Conservation (phyloP, 2,888 invertebrate genomes). For the Diachrysia chrysitis region DNA sequence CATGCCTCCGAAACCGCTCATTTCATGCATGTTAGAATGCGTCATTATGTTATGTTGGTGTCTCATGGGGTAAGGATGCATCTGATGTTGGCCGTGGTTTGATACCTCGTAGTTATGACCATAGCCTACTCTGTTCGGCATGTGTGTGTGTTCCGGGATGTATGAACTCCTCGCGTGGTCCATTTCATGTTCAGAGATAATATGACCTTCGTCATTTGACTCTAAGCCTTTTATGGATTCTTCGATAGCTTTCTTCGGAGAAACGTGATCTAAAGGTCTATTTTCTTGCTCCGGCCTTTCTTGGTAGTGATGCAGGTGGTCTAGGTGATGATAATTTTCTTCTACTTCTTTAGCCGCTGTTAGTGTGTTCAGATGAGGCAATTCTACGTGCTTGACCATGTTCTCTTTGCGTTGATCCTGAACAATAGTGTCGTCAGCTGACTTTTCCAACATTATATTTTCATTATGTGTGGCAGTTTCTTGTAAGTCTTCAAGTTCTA, state of each 20-base stretch:
- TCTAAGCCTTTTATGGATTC: conserved; percentile 38
- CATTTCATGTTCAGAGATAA: conserved; percentile 26
- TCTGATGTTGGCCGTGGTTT: conserved; percentile 29
- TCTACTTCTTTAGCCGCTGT: conserved; percentile 51
- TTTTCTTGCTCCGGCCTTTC: conserved; percentile 48
- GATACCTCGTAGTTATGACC: conserved; percentile 36
- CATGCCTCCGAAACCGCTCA: conserved; percentile 63
- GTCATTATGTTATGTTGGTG: conserved; percentile 48
- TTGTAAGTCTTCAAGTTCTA: conserved; percentile 22
- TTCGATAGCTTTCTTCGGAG: conserved; percentile 53
- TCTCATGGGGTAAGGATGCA: conserved; percentile 28
- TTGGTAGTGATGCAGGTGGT: conserved; percentile 29
- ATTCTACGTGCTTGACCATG: conserved; percentile 20
- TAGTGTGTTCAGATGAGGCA: conserved; percentile 9
- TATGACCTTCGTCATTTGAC: conserved; percentile 13
- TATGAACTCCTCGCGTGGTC: conserved; percentile 40
- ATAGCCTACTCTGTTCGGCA: conserved; percentile 33
- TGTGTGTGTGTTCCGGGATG: conserved; percentile 28
- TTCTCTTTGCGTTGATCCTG: conserved; percentile 34
- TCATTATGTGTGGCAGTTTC: conserved; percentile 27
- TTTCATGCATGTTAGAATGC: conserved; percentile 67
- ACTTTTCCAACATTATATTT: conserved; percentile 45
- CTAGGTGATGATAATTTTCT: conserved; percentile 31
- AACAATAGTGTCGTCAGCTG: conserved; percentile 37
- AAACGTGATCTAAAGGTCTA: conserved; percentile 32